These are phyloP conservation scores for Muscicapa striata DNA, from an alignment of 2,797 vertebrate species.

Conservation along the genomic window DNA sequence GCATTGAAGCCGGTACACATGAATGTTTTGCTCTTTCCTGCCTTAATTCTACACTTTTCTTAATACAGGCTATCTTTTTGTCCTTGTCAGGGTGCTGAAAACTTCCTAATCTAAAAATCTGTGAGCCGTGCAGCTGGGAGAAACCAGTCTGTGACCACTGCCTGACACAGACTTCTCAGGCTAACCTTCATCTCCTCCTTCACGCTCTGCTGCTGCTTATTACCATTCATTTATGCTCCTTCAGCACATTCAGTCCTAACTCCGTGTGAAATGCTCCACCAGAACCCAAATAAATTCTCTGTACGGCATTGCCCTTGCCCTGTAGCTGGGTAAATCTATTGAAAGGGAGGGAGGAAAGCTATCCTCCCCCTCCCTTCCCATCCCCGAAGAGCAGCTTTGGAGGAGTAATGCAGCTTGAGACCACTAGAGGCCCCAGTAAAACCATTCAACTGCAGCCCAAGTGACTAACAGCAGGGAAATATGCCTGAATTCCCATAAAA, in stretches of 20 bases:
- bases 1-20: not conserved
- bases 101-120: not conserved
- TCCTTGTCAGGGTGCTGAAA: not conserved
- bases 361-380: not conserved
- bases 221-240: not conserved
- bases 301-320: not conserved
- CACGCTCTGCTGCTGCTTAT: slow-evolving; percentile 14
- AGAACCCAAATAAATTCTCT: not conserved
- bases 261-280: not conserved
- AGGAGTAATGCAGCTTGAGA: not conserved
- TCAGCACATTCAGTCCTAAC: not conserved
- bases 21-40: not conserved
- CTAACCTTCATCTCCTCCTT: slow-evolving; percentile 47
- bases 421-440: slow-evolving; percentile 69
- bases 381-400: not conserved
- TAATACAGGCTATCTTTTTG: not conserved
- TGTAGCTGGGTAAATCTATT: not conserved
- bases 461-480: not conserved
- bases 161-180: not conserved
- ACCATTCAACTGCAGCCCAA: not conserved
- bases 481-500: not conserved
- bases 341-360: not conserved
- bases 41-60: not conserved
- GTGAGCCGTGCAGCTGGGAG: not conserved
- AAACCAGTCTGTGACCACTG: not conserved